Evolutionary conservation across 2,797 vertebrate genomes (phyloP).

Genomic region (Smutsia gigantea): DNA sequence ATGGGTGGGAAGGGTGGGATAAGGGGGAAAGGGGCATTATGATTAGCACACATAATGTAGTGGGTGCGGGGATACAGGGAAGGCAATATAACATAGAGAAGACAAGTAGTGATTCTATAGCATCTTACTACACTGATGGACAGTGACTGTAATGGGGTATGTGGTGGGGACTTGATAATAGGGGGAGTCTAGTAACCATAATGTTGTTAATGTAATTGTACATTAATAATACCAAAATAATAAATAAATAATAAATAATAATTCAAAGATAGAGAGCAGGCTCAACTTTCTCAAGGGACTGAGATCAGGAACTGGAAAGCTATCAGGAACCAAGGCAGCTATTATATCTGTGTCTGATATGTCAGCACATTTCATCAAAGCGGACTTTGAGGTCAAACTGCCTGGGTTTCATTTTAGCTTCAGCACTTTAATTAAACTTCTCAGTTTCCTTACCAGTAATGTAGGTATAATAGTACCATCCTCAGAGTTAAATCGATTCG

Average conservation of each 20-base stretch:
- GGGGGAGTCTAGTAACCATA: no score
- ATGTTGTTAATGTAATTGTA: no score
- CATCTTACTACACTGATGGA: no score
- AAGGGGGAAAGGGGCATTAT: no score
- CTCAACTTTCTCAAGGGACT: neutral
- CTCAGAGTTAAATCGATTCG: neutral
- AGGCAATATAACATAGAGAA: no score
- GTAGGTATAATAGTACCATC: neutral
- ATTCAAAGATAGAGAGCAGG: conserved; percentile 39
- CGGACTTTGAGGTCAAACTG: neutral
- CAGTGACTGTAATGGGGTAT: no score
- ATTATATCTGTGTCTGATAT: neutral
- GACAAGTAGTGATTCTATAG: no score
- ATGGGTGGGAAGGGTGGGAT: no score
- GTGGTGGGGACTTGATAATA: no score
- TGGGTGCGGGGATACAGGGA: no score
- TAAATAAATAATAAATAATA: neutral
- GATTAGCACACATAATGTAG: no score
- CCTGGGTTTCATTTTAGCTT: neutral
- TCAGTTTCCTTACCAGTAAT: neutral
- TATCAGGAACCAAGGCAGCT: neutral
- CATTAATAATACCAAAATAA: no score
- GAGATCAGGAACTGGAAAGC: conserved; percentile 11
- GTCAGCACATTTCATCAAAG: neutral
- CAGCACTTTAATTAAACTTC: neutral